phyloP scores from a whole-genome alignment of 2,888 invertebrate species.

The Cryptocephalus primarius region DNA sequence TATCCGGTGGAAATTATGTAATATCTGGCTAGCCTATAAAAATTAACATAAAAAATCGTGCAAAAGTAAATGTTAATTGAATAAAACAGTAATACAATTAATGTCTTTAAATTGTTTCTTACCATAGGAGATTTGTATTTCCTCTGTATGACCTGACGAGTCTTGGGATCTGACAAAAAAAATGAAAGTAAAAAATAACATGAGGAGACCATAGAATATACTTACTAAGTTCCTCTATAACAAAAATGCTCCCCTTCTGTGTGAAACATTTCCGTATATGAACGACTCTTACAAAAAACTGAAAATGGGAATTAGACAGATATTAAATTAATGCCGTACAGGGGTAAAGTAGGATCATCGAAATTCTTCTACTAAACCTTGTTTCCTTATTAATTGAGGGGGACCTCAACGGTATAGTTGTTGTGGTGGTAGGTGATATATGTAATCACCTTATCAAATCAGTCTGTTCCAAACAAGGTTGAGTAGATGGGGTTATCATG shows the following conservation, averaged over 20 bases:
- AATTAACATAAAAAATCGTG: constrained; percentile 33
- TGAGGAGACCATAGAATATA: constrained; percentile 25
- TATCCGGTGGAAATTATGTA: constrained; percentile 67
- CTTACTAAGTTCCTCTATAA: constrained; percentile 99
- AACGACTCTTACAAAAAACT: constrained; percentile 99
- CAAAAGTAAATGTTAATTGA: constrained; percentile 19
- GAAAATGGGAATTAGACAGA: constrained; percentile 39
- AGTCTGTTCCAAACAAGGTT: too few species aligned
- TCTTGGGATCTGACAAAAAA: constrained; percentile 84
- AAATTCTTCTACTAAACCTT: too few species aligned
- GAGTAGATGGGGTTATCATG: too few species aligned
- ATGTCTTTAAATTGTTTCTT: constrained; percentile 40
- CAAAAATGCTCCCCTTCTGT: constrained; percentile 97
- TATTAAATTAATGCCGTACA: constrained; percentile 10
- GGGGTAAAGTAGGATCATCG: too few species aligned
- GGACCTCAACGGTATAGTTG: too few species aligned
- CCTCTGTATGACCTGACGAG: constrained; percentile 89
- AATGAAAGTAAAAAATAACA: background rate
- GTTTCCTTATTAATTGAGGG: too few species aligned
- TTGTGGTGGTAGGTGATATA: too few species aligned
- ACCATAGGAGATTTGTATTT: constrained; percentile 98
- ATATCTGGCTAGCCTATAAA: constrained; percentile 66
- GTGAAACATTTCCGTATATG: constrained; percentile 99
- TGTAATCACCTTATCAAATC: too few species aligned
- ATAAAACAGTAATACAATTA: constrained; percentile 6